Conservation (phyloP, 1,140 invertebrate genomes). For the Drosophila subobscura region DNA sequence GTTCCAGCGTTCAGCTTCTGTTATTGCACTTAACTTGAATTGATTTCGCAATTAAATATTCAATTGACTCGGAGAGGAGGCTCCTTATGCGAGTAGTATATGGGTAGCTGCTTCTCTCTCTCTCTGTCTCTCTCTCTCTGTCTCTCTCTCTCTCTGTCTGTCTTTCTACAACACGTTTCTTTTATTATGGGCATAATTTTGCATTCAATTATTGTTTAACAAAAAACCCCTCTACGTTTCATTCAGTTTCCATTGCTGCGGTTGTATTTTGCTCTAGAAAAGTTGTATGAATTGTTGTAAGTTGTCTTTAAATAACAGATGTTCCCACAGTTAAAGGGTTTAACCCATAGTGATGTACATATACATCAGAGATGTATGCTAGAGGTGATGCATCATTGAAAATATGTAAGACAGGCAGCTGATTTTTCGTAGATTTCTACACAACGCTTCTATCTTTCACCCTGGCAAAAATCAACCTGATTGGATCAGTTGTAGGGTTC, state of each 20-base stretch:
- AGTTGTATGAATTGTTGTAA: constrained; percentile 25
- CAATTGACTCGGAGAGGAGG: constrained; percentile 21
- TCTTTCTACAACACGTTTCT: constrained; percentile 38
- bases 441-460: too few relatives aligned
- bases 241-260: constrained; percentile 35
- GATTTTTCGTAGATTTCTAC: too few relatives aligned
- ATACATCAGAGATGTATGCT: too few relatives aligned
- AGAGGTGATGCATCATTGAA: too few relatives aligned
- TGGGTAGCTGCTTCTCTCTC: constrained; percentile 10
- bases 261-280: constrained; percentile 38
- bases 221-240: constrained; percentile 26
- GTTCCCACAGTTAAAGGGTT: too few relatives aligned
- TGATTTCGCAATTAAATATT: constrained; percentile 25
- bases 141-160: background rate
- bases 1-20: constrained; percentile 14
- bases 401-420: too few relatives aligned
- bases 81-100: constrained; percentile 11
- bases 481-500: too few relatives aligned
- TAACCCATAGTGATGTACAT: too few relatives aligned
- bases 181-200: constrained; percentile 53
- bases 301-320: background rate
- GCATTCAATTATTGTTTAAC: constrained; percentile 34
- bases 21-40: constrained; percentile 31
- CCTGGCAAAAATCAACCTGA: too few relatives aligned
- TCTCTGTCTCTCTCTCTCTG: too few relatives aligned